Conservation (phyloP, 2,797 vertebrate species). For the Streptopelia turtur region DNA sequence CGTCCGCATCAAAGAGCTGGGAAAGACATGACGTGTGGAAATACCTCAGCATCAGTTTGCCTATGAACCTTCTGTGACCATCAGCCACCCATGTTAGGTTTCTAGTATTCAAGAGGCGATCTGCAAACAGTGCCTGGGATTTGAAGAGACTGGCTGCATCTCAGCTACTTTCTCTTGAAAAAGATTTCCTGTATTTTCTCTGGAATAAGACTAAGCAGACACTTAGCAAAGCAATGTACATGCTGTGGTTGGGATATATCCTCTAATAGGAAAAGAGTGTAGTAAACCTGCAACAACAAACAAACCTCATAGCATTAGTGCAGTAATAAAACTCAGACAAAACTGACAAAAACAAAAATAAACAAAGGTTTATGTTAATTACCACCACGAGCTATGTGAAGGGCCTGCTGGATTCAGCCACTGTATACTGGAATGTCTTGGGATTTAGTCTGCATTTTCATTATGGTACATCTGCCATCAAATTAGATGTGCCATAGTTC, state of each 20-base stretch:
- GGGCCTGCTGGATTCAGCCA: not conserved
- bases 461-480: not conserved
- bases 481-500: not conserved
- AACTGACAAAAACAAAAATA: not conserved
- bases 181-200: not conserved
- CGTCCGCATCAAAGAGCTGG: constrained; percentile 93
- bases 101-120: not conserved
- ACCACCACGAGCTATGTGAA: not conserved
- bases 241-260: not conserved
- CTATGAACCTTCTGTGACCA: not conserved
- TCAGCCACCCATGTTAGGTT: not conserved
- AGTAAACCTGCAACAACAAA: not conserved
- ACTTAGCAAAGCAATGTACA: not conserved
- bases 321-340: not conserved
- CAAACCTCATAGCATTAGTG: not conserved
- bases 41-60: not conserved
- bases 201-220: not conserved
- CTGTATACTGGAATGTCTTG: not conserved
- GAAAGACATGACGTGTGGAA: not conserved
- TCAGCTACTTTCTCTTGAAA: not conserved
- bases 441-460: not conserved
- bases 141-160: not conserved
- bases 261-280: not conserved
- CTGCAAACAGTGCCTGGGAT: not conserved
- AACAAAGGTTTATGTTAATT: not conserved